Base-by-base conservation (phyloP, 2,797 vertebrate genomes). In the Liasis olivaceus region DNA sequence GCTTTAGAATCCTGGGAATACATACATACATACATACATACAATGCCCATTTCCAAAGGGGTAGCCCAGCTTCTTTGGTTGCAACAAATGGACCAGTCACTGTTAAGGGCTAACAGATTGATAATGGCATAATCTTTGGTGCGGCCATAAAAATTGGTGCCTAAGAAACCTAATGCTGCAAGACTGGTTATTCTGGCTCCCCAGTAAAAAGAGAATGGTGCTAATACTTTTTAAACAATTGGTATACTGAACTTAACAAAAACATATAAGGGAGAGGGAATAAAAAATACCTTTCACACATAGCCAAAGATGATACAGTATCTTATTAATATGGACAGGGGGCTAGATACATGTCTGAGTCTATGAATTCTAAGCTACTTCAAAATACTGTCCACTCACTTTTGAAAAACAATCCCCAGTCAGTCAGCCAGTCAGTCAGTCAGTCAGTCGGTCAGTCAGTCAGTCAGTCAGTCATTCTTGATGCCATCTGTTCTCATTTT, bases 351-450 rank as follows among this genome's bases (percentile, higher is more conserved):
- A 24, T 42, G 15, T 22, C 69, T 17, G n/a, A 42, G 6, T 22
- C 14, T 28, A 15, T 87, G 64, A 17, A 69, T 56, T 81, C 20
- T 36, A 81, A 81, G 72, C 4, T 42, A 47, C 4, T 31, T 47
- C 36, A 81, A 81, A 47, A 77, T 77, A 11, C 1, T 60, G 59
- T 5, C 59, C 20, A 22, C 17, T 47, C 72, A 77, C 72, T 47
- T 77, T 77, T 77, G 17, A 77, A 47, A 47, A 42, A 77, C 8
- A 42, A 47, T 77, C 31, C 31, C 3, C n/a, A 72, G 6, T 54
- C 51, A 54, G 1, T 72, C 26, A 64, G 1, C 4, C 63, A 13
- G 0, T 13, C 64, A 66, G 0, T n/a, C 64, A 5, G 0, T 66
- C 28, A n/a, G 0, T 66, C 64, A n/a, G 0, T n/a, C 64, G 15